A percentile compares a stretch with the other conserved stretches of the same genome.
These are phyloP conservation scores for Apamea epomidion DNA, from an alignment of 2,888 invertebrate species.

Conservation along the genomic window DNA sequence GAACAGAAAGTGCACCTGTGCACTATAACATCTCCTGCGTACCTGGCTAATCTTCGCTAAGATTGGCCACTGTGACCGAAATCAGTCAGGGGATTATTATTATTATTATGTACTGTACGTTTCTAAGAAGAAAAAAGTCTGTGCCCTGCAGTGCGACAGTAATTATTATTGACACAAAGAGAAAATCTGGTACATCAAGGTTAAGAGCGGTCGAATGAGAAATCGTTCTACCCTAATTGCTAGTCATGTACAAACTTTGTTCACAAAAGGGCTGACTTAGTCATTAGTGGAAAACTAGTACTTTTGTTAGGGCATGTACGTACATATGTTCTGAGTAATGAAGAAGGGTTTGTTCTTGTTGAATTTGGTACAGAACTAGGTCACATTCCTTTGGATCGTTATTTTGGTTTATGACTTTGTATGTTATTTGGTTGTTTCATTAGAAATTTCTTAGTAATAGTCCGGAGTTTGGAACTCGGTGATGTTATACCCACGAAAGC, in stretches of 20 bases:
- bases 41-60: too few species aligned
- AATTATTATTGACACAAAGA: slow-evolving; percentile 13
- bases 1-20: too few species aligned
- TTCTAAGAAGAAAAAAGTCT: background rate
- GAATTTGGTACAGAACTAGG: slow-evolving; percentile 10
- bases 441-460: too few species aligned
- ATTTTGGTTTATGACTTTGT: background rate
- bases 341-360: slow-evolving; percentile 22
- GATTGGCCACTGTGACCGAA: too few species aligned
- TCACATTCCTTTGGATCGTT: background rate
- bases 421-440: too few species aligned
- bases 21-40: too few species aligned
- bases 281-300: slow-evolving; percentile 34
- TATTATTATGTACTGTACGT: too few species aligned
- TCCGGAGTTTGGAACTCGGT: too few species aligned
- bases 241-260: slow-evolving; percentile 29
- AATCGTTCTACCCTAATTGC: slow-evolving; percentile 49
- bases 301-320: slow-evolving; percentile 1
- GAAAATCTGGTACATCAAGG: slow-evolving; percentile 47
- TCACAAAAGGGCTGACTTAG: slow-evolving; percentile 30
- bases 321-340: slow-evolving; percentile 13
- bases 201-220: slow-evolving; percentile 18
- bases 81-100: too few species aligned
- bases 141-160: background rate
- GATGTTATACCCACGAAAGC: too few species aligned